Evolutionary conservation across 53 echinoderm and acorn worm genomes (phyloP), one percentile per base, ranked within the genome.

Genomic region (Astropecten irregularis): DNA sequence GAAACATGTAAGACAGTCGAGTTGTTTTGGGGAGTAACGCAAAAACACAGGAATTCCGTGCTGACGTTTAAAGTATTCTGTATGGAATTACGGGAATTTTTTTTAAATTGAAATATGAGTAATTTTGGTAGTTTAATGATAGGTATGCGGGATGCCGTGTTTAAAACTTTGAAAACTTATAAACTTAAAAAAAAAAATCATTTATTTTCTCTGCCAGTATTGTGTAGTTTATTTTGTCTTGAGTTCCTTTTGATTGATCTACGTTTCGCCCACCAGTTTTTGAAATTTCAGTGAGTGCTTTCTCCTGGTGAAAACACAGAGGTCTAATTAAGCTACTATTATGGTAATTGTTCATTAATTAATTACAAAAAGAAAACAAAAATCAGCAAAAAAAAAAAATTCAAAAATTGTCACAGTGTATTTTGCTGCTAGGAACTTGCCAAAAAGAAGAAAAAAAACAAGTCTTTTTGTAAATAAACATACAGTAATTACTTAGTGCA

Each of bases 161-260:
- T 79, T 31, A 42, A 79, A 38, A 36, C 9, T 22, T 55, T 44
- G 10, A 66, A 20, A 66, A 42, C 11, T 6, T 6, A 42, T 8
- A 42, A 42, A n/a, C n/a, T n/a, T 11, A 42, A 42, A 42, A 11
- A 42, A 42, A 42, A 11, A 42, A 42, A 42, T 79, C 40, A 20
- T 77, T 79, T 73, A 58, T 76, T 76, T 42, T 54, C 9, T 38
- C 61, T 62, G 79, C 42, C 79, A 79, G 79, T 79, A 79, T 79
- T 79, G 79, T 61, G 74, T 47, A 46, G 79, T 60, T 20, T 37
- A 11, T 68, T 29, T 9, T 11, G 42, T 26, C 46, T 60, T 57
- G 56, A 37, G 19, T 77, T 27, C 6, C 42, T 42, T 22, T 28
- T 30, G 23, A 60, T 60, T 44, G 62, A 27, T 60, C 38, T 22